These are phyloP conservation scores for Euglossa dilemma DNA, from an alignment of 1,140 invertebrate genomes.

Conservation along the genomic window DNA sequence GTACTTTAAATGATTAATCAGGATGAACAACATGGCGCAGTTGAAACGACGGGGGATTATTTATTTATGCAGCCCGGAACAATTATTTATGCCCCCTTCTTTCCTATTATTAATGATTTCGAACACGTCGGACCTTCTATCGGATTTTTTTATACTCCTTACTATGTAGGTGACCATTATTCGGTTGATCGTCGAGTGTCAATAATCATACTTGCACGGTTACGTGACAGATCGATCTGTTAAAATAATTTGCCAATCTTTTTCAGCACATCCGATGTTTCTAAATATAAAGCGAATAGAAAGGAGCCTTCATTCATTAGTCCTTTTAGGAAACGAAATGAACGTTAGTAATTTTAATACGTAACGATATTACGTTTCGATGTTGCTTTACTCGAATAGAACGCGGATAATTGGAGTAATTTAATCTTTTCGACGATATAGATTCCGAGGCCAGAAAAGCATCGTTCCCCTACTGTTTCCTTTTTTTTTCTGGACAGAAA, in stretches of 20 bases:
- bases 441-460: background rate
- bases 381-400: background rate
- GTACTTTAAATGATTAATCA: background rate
- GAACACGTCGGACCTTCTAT: conserved; percentile 1
- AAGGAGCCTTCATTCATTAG: background rate
- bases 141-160: conserved; percentile 13
- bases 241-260: background rate
- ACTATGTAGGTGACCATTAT: conserved; percentile 8
- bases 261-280: background rate
- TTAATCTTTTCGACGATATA: background rate
- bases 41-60: conserved; percentile 13
- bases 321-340: background rate
- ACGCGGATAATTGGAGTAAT: background rate
- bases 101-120: conserved; percentile 26
- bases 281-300: no score
- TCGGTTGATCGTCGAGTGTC: conserved; percentile 3
- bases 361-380: no score
- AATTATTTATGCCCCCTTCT: conserved; percentile 17
- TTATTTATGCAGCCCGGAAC: conserved; percentile 28
- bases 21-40: background rate
- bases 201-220: background rate
- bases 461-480: background rate
- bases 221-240: background rate
- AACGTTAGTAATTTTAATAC: background rate
- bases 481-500: background rate